Conservation (phyloP, 1,140 invertebrate species). For the Globodera rostochiensis region DNA sequence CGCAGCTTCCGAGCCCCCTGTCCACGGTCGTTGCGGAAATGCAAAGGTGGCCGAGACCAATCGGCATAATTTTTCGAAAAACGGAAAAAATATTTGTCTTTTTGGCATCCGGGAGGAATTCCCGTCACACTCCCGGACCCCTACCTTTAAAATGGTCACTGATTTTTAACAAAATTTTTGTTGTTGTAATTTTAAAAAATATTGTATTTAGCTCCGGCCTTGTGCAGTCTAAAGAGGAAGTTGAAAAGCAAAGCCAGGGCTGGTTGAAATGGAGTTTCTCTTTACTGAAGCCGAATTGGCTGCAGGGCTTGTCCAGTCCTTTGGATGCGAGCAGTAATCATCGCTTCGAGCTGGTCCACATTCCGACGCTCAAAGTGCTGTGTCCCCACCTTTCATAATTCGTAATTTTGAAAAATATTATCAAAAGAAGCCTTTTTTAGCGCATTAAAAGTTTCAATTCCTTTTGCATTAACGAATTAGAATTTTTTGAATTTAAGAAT, state of each 20-base stretch:
- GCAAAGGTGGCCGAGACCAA: slow-evolving; percentile 34
- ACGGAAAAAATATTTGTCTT: background rate
- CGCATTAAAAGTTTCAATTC: no score
- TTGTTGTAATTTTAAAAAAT: background rate
- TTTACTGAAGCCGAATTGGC: slow-evolving; percentile 39
- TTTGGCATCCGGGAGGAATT: no score
- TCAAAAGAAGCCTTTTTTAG: no score
- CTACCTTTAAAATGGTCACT: no score
- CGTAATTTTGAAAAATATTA: no score
- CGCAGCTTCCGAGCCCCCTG: slow-evolving; percentile 54
- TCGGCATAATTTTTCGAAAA: background rate
- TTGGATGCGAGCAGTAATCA: slow-evolving; percentile 3
- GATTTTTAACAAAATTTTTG: no score
- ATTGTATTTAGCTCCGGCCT: slow-evolving; percentile 39
- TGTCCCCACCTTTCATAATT: background rate
- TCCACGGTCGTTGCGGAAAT: slow-evolving; percentile 49
- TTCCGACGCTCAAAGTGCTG: slow-evolving; percentile 51
- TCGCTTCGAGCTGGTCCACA: slow-evolving; percentile 47
- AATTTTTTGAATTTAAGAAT: background rate
- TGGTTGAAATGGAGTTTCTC: slow-evolving; percentile 56
- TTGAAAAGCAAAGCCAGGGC: slow-evolving; percentile 37
- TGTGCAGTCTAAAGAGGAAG: slow-evolving; percentile 40
- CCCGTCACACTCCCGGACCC: no score
- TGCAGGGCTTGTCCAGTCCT: slow-evolving; percentile 13
- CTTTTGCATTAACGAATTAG: no score